A percentile compares a stretch with the other conserved stretches of the same genome.
These are phyloP conservation scores for Phylloscopus trochilus DNA, from an alignment of 2,113 vertebrate genomes.

Conservation along the genomic window DNA sequence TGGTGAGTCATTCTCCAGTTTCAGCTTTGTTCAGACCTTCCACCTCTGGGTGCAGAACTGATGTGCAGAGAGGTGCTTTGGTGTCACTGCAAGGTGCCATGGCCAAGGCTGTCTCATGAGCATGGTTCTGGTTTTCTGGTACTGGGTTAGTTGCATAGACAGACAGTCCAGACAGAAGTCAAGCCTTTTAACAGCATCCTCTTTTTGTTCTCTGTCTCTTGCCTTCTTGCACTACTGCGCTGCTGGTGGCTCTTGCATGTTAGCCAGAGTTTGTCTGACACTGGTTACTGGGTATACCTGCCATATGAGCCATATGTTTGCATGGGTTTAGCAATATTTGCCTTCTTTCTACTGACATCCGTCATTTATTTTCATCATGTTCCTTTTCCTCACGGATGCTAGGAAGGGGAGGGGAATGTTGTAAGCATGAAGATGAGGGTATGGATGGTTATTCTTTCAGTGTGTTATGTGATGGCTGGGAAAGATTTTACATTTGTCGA, in stretches of 20 bases:
- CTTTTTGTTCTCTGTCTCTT: not conserved
- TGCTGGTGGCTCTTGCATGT: not conserved
- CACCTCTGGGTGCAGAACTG: not conserved
- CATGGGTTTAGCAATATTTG: not conserved
- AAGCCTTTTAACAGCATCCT: not conserved
- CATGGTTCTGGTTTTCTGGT: not conserved
- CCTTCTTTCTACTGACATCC: not conserved
- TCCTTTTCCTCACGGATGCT: not conserved
- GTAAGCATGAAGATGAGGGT: not conserved
- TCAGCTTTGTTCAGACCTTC: not conserved
- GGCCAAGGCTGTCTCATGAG: not conserved
- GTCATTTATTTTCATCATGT: conserved; percentile 8
- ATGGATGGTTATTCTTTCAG: not conserved
- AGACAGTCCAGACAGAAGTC: not conserved
- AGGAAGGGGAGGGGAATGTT: not conserved
- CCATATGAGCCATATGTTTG: not conserved
- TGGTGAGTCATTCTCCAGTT: not conserved
- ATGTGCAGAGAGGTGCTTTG: not conserved
- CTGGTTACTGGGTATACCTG: not conserved
- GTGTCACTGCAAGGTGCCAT: not conserved
- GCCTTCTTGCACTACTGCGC: not conserved
- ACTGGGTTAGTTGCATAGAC: not conserved
- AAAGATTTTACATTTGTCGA: not conserved
- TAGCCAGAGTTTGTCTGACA: not conserved
- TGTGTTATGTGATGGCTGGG: not conserved